Evolutionary conservation across 2,113 vertebrate species (phyloP).

Genomic region (Coracopsis vasa): DNA sequence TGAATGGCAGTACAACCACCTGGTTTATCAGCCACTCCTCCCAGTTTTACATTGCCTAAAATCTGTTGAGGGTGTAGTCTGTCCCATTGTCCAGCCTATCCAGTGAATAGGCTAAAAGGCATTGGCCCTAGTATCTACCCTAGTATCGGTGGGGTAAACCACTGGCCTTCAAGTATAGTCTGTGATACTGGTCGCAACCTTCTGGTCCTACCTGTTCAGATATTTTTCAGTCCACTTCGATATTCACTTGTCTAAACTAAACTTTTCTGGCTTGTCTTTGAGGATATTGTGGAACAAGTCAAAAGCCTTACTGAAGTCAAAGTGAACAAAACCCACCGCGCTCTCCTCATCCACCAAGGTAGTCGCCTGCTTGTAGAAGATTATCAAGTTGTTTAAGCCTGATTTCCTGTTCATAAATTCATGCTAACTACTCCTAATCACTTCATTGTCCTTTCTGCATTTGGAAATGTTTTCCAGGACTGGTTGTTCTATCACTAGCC

Average conservation of each 20-base stretch:
- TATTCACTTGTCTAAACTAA: background rate
- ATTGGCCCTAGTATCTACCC: no score
- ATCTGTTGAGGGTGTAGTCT: background rate
- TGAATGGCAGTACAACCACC: background rate
- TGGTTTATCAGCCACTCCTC: background rate
- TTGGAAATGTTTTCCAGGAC: background rate
- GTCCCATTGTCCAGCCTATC: background rate
- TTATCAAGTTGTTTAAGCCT: background rate
- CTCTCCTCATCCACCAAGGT: background rate
- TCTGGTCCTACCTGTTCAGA: background rate
- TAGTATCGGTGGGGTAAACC: rapidly evolving
- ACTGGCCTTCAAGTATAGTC: background rate
- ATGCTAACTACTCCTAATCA: background rate
- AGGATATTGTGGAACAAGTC: background rate
- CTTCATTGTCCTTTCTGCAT: background rate
- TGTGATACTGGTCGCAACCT: background rate
- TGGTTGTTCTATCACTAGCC: background rate
- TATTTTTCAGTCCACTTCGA: background rate
- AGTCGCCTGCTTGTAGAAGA: background rate
- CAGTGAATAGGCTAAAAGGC: background rate
- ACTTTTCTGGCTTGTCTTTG: background rate
- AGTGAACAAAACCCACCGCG: background rate
- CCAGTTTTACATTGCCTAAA: background rate
- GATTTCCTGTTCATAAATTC: background rate
- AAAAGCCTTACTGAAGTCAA: background rate